Conservation (phyloP, 2,888 invertebrate genomes). For the Agrotis segetum region DNA sequence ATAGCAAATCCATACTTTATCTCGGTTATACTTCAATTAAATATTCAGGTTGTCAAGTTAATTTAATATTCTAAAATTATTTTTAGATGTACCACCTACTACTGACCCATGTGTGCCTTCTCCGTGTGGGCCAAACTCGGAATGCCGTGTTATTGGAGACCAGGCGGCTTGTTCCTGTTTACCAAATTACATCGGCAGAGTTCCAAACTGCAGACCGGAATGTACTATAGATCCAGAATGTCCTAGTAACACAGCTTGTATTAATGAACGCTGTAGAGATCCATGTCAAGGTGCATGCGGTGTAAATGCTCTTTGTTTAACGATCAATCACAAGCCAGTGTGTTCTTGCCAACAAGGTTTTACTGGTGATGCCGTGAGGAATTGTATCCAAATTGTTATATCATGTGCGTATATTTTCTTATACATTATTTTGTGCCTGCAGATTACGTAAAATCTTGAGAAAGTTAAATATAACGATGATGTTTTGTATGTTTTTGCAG, state of each 20-base stretch:
- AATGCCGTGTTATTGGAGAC: constrained; percentile 94
- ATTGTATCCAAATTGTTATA: constrained; percentile 91
- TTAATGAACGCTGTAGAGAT: constrained; percentile 95
- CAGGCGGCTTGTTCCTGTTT: constrained; percentile 97
- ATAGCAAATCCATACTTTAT: background rate
- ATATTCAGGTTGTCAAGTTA: background rate
- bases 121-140: constrained; percentile 96
- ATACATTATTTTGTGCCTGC: background rate
- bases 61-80: background rate
- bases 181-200: constrained; percentile 95
- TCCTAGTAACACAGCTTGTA: constrained; percentile 95
- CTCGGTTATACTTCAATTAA: background rate
- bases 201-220: constrained; percentile 96
- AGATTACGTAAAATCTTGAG: too few species aligned
- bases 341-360: constrained; percentile 96
- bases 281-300: constrained; percentile 96
- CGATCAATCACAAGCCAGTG: constrained; percentile 95
- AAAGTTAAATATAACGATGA: background rate
- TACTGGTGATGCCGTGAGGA: constrained; percentile 94
- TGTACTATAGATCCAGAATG: constrained; percentile 96
- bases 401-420: constrained; percentile 76
- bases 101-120: constrained; percentile 94
- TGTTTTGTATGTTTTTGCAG: constrained; percentile 75
- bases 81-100: constrained; percentile 68
- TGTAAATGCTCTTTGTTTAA: constrained; percentile 94